These are phyloP conservation scores for Mamestra brassicae DNA, from an alignment of 2,888 invertebrate genomes.

Conservation along the genomic window DNA sequence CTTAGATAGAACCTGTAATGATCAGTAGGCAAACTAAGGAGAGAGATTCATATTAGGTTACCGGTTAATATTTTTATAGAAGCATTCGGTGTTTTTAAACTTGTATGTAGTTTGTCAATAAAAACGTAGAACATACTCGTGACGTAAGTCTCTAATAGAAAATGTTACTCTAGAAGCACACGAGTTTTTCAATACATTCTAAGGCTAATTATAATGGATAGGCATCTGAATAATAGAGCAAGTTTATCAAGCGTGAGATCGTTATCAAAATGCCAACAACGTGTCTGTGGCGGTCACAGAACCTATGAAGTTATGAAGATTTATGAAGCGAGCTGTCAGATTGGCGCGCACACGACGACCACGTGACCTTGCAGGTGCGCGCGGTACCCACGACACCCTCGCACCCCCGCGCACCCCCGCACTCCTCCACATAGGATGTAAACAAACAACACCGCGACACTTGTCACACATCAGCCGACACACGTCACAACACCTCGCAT, in stretches of 20 bases:
- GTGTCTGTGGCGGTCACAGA: neutral
- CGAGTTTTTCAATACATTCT: too few species aligned
- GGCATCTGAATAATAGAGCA: neutral
- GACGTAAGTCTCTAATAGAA: too few species aligned
- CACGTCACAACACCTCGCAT: conserved; percentile 12
- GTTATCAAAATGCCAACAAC: conserved; percentile 21
- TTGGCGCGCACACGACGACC: neutral
- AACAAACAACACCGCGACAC: neutral
- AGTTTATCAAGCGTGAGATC: neutral
- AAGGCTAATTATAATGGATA: too few species aligned
- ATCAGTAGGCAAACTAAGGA: neutral
- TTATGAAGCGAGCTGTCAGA: neutral
- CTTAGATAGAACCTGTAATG: neutral
- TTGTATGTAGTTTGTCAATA: too few species aligned
- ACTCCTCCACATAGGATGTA: neutral
- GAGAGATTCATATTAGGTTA: neutral
- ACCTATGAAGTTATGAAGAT: neutral
- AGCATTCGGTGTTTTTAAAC: too few species aligned
- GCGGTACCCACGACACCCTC: neutral
- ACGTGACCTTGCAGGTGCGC: conserved; percentile 16
- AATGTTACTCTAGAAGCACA: too few species aligned
- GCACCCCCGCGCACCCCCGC: neutral
- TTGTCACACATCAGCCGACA: conserved; percentile 17
- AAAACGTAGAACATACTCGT: neutral
- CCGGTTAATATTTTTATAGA: too few species aligned